Percentiles rank a stretch among this genome's conserved stretches.
These are phyloP conservation scores for Yponomeuta plumbellus DNA, from an alignment of 2,888 invertebrate species.

Conservation along the genomic window DNA sequence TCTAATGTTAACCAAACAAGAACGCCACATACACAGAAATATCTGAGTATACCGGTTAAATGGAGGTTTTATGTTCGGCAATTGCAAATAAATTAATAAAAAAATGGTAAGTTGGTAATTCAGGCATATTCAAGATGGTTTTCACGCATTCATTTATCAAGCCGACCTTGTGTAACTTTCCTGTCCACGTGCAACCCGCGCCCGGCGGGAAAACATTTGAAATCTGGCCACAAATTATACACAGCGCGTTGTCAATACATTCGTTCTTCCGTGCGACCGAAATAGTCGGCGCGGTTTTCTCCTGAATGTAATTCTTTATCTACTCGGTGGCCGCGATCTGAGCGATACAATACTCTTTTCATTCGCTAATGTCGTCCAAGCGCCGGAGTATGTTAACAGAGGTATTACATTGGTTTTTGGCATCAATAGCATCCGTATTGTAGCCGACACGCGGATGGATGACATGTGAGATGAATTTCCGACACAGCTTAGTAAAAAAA, in stretches of 20 bases:
- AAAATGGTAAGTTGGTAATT: too few relatives aligned
- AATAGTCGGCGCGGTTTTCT: constrained; percentile 31
- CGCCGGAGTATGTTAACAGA: constrained; percentile 23
- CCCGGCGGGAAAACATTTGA: constrained; percentile 12
- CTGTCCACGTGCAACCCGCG: neutral
- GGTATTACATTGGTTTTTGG: constrained; percentile 30
- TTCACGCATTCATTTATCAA: neutral
- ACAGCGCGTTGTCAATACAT: constrained; percentile 24
- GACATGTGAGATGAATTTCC: neutral
- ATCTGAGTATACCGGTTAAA: too few relatives aligned
- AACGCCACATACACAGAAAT: too few relatives aligned
- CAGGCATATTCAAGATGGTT: too few relatives aligned
- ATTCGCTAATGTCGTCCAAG: constrained; percentile 22
- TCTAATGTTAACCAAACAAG: too few relatives aligned
- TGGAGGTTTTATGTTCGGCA: too few relatives aligned
- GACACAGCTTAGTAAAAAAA: neutral
- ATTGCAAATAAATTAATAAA: too few relatives aligned
- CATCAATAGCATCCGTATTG: constrained; percentile 1
- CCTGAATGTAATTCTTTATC: constrained; percentile 21
- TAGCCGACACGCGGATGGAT: neutral
- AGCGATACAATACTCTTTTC: constrained; percentile 16
- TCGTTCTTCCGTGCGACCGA: constrained; percentile 30
- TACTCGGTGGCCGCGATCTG: constrained; percentile 6
- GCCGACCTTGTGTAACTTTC: neutral
- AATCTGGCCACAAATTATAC: constrained; percentile 23